Base-by-base conservation (phyloP, 2,888 invertebrate species). In the Trissolcus japonicus region DNA sequence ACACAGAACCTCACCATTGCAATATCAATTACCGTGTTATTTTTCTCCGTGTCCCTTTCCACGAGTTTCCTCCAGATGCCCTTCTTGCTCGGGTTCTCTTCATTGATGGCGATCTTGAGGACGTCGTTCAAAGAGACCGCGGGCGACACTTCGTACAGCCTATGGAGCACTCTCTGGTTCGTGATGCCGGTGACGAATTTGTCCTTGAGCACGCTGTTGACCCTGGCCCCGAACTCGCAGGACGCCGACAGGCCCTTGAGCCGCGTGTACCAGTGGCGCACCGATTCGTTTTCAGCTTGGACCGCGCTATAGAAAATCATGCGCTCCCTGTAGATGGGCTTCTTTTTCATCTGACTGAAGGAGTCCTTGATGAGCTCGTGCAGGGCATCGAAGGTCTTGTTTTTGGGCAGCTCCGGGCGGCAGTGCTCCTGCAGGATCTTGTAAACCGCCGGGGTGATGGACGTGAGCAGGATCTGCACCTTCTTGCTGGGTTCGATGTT, bases 191-290 rank as follows among this genome's bases (percentile, higher is more conserved):
- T 81, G 1, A 80, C 76, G 57, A 82, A 83, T 59, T 79, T 80
- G 60, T 85, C 83, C 67, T 80, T 82, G 57, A 83, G 79, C 1
- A 74, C 65, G n/a, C 77, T 80, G 68, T 80, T 77, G 16, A 81
- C 69, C 14, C 67, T 55, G 4, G 76, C 66, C 1, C 80, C 80
- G 48, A 81, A 82, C 51, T 79, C 78, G 14, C 82, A 81, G 0
- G 63, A 51, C 6, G 21, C 43, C 1, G 80, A 59, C 35, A 79
- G 55, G 79, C 75, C 82, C 82, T 85, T 83, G 79, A 86, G 69
- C 78, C 84, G 57, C 79, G 80, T 81, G 82, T 84, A 82, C 81
- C 80, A 81, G 0, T 79, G 51, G 9, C 75, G 61, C 0, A 82
- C 29, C 0, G 67, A 48, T 50, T 80, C 80, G 0, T 69, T 50